Conservation (phyloP, 2,797 vertebrate genomes). For the Monodelphis domestica region DNA sequence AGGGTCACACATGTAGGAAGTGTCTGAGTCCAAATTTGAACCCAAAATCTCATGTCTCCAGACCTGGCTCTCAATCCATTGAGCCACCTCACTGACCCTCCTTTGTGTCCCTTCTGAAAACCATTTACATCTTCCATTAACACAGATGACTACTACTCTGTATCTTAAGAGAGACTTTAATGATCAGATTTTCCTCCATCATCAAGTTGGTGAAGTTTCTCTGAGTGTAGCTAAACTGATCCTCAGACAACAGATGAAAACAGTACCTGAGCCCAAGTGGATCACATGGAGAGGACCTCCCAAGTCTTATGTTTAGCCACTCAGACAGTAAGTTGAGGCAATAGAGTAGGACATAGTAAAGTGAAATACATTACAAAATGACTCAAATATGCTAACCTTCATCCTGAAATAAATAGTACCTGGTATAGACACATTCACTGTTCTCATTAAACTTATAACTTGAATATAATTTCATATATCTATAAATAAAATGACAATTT, state of each 20-base stretch:
- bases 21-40: too few relatives aligned
- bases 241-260: neutral
- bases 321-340: neutral
- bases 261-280: neutral
- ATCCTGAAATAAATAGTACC: slow-evolving; percentile 27
- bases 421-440: neutral
- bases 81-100: too few relatives aligned
- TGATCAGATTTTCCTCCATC: neutral
- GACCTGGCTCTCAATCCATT: too few relatives aligned
- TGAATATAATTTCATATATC: slow-evolving; percentile 6
- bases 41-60: too few relatives aligned
- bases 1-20: too few relatives aligned
- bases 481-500: slow-evolving; percentile 41
- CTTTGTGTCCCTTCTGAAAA: neutral
- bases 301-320: neutral
- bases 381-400: neutral
- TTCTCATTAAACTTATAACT: slow-evolving; percentile 30
- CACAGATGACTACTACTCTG: neutral
- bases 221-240: neutral
- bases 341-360: neutral
- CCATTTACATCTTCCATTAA: neutral
- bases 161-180: neutral
- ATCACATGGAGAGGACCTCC: neutral
- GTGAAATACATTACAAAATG: neutral
- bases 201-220: neutral